Conservation (phyloP, 37 sponge, comb jelly and placozoan genomes). For the Halichondria panicea region DNA sequence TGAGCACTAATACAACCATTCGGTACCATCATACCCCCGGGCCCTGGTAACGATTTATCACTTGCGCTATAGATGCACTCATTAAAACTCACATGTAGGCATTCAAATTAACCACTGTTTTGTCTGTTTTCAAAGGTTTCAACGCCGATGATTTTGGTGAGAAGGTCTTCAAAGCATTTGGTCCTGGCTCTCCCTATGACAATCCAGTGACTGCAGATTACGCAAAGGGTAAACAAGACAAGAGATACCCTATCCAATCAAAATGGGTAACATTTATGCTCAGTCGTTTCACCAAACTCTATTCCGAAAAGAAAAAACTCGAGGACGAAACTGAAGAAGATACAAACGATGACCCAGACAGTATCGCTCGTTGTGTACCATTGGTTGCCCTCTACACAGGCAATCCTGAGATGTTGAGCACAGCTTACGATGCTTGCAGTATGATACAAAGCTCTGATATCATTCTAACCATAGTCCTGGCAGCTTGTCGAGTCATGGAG, state of each 20-base stretch:
- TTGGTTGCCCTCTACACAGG: constrained; percentile 41
- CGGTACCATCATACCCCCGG: too few species aligned
- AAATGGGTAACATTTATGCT: constrained; percentile 38
- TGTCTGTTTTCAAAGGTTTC: constrained; percentile 32
- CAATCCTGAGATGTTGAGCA: constrained; percentile 29
- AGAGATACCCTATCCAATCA: constrained; percentile 36
- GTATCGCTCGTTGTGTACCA: constrained; percentile 13
- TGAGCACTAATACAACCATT: neutral
- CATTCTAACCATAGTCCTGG: constrained; percentile 3
- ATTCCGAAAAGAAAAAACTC: constrained; percentile 19
- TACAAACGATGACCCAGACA: constrained; percentile 40
- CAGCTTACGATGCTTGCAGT: neutral
- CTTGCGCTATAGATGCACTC: neutral
- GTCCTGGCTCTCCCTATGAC: constrained; percentile 49
- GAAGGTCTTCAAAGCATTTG: constrained; percentile 25
- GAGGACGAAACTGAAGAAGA: constrained; percentile 15
- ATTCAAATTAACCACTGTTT: too few species aligned
- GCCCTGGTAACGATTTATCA: too few species aligned
- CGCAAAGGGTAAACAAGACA: constrained; percentile 1
- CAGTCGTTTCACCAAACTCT: constrained; percentile 15
- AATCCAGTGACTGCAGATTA: neutral
- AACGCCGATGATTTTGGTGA: constrained; percentile 16
- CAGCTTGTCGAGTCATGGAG: constrained; percentile 31
- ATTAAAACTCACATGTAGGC: neutral
- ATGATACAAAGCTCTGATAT: constrained; percentile 22